Evolutionary conservation across 2,113 vertebrate species (phyloP).

Genomic region (Campylomormyrus numenius): DNA sequence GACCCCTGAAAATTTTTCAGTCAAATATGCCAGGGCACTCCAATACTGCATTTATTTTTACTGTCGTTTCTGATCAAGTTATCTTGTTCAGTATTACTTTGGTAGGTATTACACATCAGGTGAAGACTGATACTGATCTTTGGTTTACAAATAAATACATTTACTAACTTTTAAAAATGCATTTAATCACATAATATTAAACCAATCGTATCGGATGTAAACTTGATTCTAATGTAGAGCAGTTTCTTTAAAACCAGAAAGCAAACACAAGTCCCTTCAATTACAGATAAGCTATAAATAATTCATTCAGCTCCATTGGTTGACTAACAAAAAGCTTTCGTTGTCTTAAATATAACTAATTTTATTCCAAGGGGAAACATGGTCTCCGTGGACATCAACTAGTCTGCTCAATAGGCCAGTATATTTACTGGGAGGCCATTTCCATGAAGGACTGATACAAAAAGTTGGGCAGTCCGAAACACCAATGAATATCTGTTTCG

Average conservation of each 20-base stretch:
- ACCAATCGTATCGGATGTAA: background rate
- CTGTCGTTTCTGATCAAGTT: background rate
- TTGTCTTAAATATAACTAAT: background rate
- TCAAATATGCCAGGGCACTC: background rate
- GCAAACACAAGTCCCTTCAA: background rate
- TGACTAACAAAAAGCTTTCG: background rate
- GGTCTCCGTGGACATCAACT: background rate
- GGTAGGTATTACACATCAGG: background rate
- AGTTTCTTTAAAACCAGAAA: background rate
- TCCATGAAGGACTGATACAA: background rate
- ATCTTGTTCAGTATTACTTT: background rate
- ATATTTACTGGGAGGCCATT: background rate
- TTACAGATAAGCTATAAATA: background rate
- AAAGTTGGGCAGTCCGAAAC: background rate
- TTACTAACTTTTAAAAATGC: background rate
- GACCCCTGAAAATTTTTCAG: background rate
- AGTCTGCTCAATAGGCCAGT: background rate
- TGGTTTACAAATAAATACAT: background rate
- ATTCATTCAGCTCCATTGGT: background rate
- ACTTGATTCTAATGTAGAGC: background rate
- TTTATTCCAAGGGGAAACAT: background rate
- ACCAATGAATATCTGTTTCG: background rate
- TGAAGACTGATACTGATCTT: background rate
- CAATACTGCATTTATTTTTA: background rate
- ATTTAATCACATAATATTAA: background rate